Evolutionary conservation across 2,113 vertebrate genomes (phyloP).

Genomic region (Pelvicachromis taeniatus): DNA sequence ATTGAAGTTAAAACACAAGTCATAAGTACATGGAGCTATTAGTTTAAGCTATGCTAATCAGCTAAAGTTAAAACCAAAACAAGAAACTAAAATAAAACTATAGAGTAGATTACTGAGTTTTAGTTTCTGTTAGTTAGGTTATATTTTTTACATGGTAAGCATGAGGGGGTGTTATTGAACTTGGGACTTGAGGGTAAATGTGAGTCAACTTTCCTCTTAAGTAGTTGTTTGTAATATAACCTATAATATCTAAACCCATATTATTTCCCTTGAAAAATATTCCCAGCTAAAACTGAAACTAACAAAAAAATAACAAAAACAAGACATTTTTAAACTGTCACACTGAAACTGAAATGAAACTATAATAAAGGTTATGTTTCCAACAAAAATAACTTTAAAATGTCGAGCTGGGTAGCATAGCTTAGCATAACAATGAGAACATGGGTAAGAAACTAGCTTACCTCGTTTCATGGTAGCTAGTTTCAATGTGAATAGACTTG

Average conservation of each 20-base stretch:
- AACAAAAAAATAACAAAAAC: background rate
- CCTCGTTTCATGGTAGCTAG: background rate
- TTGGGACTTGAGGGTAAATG: background rate
- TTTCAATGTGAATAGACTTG: background rate
- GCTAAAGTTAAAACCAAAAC: background rate
- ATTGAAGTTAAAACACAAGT: background rate
- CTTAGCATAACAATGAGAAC: background rate
- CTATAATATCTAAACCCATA: background rate
- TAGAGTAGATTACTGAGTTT: background rate
- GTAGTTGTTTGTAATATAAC: background rate
- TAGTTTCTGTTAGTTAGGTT: background rate
- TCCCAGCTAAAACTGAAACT: background rate
- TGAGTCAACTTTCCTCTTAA: background rate
- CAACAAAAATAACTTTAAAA: background rate
- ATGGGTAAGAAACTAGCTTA: background rate
- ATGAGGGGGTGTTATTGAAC: background rate
- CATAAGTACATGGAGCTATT: background rate
- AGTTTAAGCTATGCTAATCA: background rate
- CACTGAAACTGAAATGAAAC: background rate
- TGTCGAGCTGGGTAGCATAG: background rate
- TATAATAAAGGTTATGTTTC: background rate
- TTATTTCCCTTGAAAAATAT: background rate
- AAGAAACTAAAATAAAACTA: background rate
- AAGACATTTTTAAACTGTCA: background rate
- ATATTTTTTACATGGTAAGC: background rate